Evolutionary conservation across 2,888 invertebrate genomes (phyloP).

Genomic region (Philereme vetulata): DNA sequence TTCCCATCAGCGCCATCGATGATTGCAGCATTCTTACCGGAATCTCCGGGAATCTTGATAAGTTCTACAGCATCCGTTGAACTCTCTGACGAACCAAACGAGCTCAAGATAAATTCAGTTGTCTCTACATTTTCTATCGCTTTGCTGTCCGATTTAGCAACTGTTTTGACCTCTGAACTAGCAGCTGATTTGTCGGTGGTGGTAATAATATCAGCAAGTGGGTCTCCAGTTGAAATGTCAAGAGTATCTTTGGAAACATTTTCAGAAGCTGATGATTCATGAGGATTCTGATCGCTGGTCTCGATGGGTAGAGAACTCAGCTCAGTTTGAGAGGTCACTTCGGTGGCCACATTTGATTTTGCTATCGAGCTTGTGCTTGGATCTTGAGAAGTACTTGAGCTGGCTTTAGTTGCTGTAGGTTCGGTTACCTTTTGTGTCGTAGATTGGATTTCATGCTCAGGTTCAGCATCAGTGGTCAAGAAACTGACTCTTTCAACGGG

Average conservation of each 20-base stretch:
- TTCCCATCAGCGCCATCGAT: conserved; percentile 57
- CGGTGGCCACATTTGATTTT: conserved; percentile 63
- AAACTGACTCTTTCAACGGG: conserved; percentile 34
- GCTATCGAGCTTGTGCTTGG: conserved; percentile 54
- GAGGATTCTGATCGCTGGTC: conserved; percentile 76
- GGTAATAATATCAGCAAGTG: conserved; percentile 44
- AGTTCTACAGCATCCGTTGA: conserved; percentile 68
- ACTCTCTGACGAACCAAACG: conserved; percentile 67
- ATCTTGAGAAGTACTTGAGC: conserved; percentile 47
- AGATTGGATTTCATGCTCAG: conserved; percentile 34
- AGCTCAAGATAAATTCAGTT: conserved; percentile 66
- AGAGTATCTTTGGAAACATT: conserved; percentile 56
- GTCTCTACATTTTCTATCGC: conserved; percentile 67
- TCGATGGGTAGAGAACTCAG: conserved; percentile 74
- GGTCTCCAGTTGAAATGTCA: conserved; percentile 51
- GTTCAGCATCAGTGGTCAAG: conserved; percentile 24
- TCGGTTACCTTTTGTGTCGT: conserved; percentile 39
- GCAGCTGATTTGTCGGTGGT: conserved; percentile 50
- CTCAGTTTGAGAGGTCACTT: conserved; percentile 72
- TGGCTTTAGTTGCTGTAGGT: conserved; percentile 34
- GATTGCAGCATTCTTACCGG: conserved; percentile 57
- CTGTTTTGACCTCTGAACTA: conserved; percentile 56
- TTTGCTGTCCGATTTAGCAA: conserved; percentile 50
- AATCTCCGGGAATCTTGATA: conserved; percentile 63
- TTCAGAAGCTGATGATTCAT: conserved; percentile 58